A percentile compares a stretch with the other conserved stretches of the same genome.
These are phyloP conservation scores for Stegodyphus mimosarum DNA, from an alignment of 1,140 invertebrate genomes.

Conservation along the genomic window DNA sequence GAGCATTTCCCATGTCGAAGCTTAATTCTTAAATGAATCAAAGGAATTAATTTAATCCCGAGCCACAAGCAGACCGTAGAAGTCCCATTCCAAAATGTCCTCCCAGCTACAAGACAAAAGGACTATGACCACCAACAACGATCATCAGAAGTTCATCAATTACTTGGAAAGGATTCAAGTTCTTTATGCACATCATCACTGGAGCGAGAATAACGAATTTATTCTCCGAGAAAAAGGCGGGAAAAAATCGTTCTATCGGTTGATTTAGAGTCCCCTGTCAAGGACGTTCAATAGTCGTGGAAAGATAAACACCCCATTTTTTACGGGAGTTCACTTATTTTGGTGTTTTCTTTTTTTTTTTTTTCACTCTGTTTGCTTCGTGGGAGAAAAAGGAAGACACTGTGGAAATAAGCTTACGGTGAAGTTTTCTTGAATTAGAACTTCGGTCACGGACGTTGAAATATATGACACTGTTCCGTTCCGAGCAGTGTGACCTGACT, in stretches of 20 bases:
- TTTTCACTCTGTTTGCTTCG: background rate
- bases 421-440: background rate
- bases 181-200: too few relatives aligned
- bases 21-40: too few relatives aligned
- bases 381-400: background rate
- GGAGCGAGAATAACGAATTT: background rate
- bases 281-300: background rate
- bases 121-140: too few relatives aligned
- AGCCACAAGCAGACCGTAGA: too few relatives aligned
- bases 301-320: background rate
- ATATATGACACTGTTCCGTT: background rate
- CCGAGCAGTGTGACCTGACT: too few relatives aligned
- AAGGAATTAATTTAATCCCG: too few relatives aligned
- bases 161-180: too few relatives aligned
- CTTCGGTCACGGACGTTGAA: background rate
- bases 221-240: background rate
- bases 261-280: background rate
- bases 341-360: background rate
- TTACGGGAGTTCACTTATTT: background rate
- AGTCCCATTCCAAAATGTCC: too few relatives aligned
- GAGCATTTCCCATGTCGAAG: too few relatives aligned
- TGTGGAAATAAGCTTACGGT: background rate
- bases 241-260: background rate
- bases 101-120: too few relatives aligned
- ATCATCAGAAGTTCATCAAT: too few relatives aligned